These are phyloP conservation scores for Callyntrura sp. DNA, from an alignment of 2,888 invertebrate species.

Conservation along the genomic window DNA sequence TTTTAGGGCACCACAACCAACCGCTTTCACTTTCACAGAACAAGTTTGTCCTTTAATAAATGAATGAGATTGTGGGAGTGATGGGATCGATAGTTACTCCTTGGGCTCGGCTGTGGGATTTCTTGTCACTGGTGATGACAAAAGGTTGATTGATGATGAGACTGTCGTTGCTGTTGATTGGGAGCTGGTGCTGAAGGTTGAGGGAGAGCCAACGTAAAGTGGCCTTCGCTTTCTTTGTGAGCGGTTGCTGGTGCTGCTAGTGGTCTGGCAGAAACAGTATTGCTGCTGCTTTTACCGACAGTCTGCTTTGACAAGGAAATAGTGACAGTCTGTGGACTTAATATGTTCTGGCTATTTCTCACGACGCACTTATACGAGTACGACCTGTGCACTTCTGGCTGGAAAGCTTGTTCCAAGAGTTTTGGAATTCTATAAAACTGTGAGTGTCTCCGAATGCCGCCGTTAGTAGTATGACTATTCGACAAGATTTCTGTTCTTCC, in stretches of 20 bases:
- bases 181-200: constrained; percentile 60
- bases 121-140: constrained; percentile 71
- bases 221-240: constrained; percentile 67
- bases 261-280: too few species aligned
- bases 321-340: constrained; percentile 77
- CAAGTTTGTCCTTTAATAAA: too few species aligned
- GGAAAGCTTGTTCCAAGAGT: constrained; percentile 76
- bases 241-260: background rate
- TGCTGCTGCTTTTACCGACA: background rate
- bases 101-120: constrained; percentile 8
- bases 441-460: constrained; percentile 12
- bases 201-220: constrained; percentile 75
- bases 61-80: background rate
- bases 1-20: constrained; percentile 39
- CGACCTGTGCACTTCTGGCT: constrained; percentile 72
- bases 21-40: constrained; percentile 39
- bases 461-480: background rate
- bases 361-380: constrained; percentile 80
- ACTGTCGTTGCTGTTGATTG: constrained; percentile 76
- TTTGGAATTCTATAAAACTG: constrained; percentile 73
- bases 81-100: background rate
- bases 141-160: constrained; percentile 80
- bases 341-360: constrained; percentile 74
- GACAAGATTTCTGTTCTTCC: constrained; percentile 34
- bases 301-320: constrained; percentile 49